A percentile compares a stretch with the other conserved stretches of the same genome.
phyloP scores from a whole-genome alignment of 2,888 invertebrate species.

The Amphipyra tragopoginis region DNA sequence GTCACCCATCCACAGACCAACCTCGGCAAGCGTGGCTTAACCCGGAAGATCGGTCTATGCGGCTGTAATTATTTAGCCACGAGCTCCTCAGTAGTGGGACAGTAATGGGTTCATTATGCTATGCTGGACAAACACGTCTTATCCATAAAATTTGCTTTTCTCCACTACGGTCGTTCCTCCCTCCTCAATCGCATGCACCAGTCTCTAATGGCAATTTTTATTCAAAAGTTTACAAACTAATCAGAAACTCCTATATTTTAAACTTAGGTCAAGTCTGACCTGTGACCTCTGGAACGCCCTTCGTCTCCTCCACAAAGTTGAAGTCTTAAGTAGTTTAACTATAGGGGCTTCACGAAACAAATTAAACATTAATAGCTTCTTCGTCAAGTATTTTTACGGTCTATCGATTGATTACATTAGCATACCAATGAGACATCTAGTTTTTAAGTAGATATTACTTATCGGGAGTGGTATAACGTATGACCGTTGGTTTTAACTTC shows the following conservation, averaged over 20 bases:
- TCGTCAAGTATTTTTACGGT: constrained; percentile 17
- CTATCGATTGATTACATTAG: constrained; percentile 11
- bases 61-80: too few relatives aligned
- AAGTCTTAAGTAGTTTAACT: constrained; percentile 6
- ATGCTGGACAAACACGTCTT: too few relatives aligned
- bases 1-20: too few relatives aligned
- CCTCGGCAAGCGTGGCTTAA: too few relatives aligned
- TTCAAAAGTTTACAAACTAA: constrained; percentile 11
- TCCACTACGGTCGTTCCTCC: background rate
- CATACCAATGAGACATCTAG: background rate
- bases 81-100: too few relatives aligned
- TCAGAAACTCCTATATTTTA: constrained; percentile 29
- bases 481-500: background rate
- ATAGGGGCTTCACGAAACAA: constrained; percentile 25
- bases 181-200: background rate
- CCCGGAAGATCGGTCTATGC: too few relatives aligned
- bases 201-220: background rate
- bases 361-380: constrained; percentile 27
- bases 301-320: constrained; percentile 28
- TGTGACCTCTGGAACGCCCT: constrained; percentile 7
- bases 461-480: too few relatives aligned
- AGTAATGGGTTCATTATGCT: too few relatives aligned
- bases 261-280: constrained; percentile 16
- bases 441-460: too few relatives aligned
- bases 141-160: too few relatives aligned